Percentiles rank a stretch among this genome's conserved stretches.
phyloP scores from a whole-genome alignment of 2,888 invertebrate genomes.

The Drosophila robusta region DNA sequence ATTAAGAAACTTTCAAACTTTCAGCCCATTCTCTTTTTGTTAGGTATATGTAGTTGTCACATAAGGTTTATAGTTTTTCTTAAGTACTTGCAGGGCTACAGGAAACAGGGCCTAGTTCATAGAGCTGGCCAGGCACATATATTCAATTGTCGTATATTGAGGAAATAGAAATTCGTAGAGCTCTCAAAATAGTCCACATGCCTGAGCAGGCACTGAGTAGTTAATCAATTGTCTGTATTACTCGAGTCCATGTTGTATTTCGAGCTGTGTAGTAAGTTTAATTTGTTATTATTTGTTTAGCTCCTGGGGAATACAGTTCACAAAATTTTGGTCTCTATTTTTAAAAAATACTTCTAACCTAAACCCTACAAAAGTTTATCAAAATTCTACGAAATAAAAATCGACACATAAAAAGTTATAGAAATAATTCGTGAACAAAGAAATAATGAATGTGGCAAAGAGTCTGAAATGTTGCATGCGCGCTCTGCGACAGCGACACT shows the following conservation, averaged over 20 bases:
- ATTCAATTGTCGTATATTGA: too few species aligned
- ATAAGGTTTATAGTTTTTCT: too few species aligned
- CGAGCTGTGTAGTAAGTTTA: background rate
- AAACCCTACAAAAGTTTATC: background rate
- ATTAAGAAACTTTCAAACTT: too few species aligned
- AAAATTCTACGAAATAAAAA: slow-evolving; percentile 5
- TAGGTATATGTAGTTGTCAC: too few species aligned
- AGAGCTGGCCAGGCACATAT: too few species aligned
- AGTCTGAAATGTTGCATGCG: slow-evolving; percentile 11
- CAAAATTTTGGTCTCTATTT: slow-evolving; percentile 39
- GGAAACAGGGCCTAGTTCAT: too few species aligned
- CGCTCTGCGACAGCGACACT: background rate
- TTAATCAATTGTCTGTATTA: background rate
- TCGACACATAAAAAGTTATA: too few species aligned
- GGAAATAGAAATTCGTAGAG: too few species aligned
- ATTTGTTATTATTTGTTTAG: slow-evolving; percentile 23
- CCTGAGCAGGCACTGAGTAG: background rate
- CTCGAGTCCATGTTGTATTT: background rate
- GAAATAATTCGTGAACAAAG: too few species aligned
- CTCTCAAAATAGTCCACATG: too few species aligned
- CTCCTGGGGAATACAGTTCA: slow-evolving; percentile 27
- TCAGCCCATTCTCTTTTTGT: too few species aligned
- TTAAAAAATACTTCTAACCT: background rate
- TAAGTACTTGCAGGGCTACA: too few species aligned
- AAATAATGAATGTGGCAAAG: slow-evolving; percentile 22